Base-by-base conservation (phyloP, 2,888 invertebrate genomes). In the Drosophila niveifrons region DNA sequence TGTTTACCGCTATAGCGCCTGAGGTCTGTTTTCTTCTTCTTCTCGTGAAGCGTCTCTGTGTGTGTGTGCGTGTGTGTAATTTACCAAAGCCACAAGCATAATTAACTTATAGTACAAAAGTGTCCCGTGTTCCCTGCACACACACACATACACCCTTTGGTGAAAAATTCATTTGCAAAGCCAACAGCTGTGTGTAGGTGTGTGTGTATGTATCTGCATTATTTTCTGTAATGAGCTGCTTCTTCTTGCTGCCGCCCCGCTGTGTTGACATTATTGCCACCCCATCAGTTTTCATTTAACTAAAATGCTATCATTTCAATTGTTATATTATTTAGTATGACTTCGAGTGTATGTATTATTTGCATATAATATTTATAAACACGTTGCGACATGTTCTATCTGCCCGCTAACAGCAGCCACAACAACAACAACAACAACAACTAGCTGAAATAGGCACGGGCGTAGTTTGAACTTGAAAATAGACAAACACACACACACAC, bases 211-310 rank as follows among this genome's bases (percentile, higher is more conserved):
- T 68, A 68, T 77, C 59, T 76, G 66, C 77, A 75, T 76, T 73
- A 73, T 73, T 56, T 71, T 74, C 64, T 78, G 75, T 77, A 78
- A 77, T 77, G 71, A 78, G 78, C 67, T 65, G 61, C 23, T 23
- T 23, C 23, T 23, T 23, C 23, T 23, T 23, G 6, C 53, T 29
- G 18, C 13, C 8, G 44, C 10, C 34, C 34, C 58, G 39, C 34
- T 58, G 51, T 80, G 80, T 82, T 85, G 86, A 82, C 83, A 86
- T 80, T 71, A 86, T 80, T 71, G 69, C 69, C 69, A 80, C 64
- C 72, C 71, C 69, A 63, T 78, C 11, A 36, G n/a, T 36, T 36
- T 36, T 36, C 67, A 78, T 75, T 82, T 78, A 75, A 69, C 63
- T 68, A 73, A 73, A 76, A 75, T 78, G 81, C 72, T 78, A 80